A percentile compares a stretch with the other conserved stretches of the same genome.
Conservation (phyloP, 2,888 invertebrate species). For the Ophion ellenae region DNA sequence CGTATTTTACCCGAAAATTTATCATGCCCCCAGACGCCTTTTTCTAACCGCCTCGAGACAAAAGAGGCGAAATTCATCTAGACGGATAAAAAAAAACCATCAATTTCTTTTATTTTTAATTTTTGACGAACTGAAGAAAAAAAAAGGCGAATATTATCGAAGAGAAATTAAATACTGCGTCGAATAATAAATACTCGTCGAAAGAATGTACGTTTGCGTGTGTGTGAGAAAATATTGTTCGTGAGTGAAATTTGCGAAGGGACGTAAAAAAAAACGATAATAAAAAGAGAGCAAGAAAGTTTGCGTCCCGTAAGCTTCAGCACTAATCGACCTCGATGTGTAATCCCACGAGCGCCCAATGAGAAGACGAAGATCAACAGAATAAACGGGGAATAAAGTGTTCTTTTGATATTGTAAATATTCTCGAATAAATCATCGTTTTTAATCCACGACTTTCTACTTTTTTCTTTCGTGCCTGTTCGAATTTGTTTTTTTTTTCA, state of each 20-base stretch:
- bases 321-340: conserved; percentile 75
- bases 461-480: not conserved
- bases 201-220: conserved; percentile 11
- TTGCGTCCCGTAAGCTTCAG: conserved; percentile 75
- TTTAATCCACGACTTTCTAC: conserved; percentile 76
- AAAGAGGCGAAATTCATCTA: conserved; percentile 7
- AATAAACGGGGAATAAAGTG: conserved; percentile 50
- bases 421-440: conserved; percentile 83
- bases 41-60: conserved; percentile 47
- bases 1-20: conserved; percentile 51
- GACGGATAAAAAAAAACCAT: conserved; percentile 10
- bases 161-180: not conserved
- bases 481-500: too few species aligned
- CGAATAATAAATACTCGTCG: conserved; percentile 7
- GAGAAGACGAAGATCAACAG: conserved; percentile 51
- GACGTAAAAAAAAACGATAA: conserved; percentile 30
- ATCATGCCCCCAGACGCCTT: conserved; percentile 53
- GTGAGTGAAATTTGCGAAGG: conserved; percentile 36
- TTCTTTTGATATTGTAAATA: conserved; percentile 82
- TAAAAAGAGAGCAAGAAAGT: conserved; percentile 37
- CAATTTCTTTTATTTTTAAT: not conserved
- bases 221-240: conserved; percentile 14
- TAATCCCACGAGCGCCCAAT: conserved; percentile 68
- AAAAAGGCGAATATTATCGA: conserved; percentile 8
- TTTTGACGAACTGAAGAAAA: conserved; percentile 9